Base-by-base conservation (phyloP, 2,888 invertebrate species). In the Drosophila paracracens region DNA sequence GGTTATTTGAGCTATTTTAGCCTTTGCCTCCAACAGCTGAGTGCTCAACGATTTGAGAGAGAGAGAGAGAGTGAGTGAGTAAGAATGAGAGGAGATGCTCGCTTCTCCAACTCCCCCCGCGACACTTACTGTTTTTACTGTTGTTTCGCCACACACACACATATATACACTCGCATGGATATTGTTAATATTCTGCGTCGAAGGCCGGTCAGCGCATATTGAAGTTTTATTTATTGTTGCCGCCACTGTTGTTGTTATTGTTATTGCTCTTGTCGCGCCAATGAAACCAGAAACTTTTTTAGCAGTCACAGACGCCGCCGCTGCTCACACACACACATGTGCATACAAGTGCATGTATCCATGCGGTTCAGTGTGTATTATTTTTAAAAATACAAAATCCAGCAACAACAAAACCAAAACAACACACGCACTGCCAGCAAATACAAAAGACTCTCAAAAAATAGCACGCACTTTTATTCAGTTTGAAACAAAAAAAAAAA, bases 201-300 rank as follows among this genome's bases (percentile, higher is more conserved):
- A 83, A 84, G 82, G 82, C 82, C 82, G 83, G 75, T 72, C 72
- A 75, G 70, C 83, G 78, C 81, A 82, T 81, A 81, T 81, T 83
- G 79, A 79, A 79, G 76, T 80, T 76, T 62, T 72, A 81, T 81
- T 77, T 74, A 64, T 82, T 80, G 61, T 74, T 69, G 64, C 36
- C 38, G 67, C 46, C 29, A 29, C 11, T 43, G 60, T 25, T 21
- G 43, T 7, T 27, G 35, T 7, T 43, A 63, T 36, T 70, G 62
- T 38, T 71, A 59, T 63, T 54, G 71, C 70, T 70, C 65, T 64
- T 71, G 73, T 66, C 72, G 73, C 70, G 68, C 62, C 67, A 63
- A 68, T 74, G 76, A 83, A 82, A 82, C 83, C 81, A 83, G 81
- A 82, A 82, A 82, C 80, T 81, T 81, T 76, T 79, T 79, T 69